Percentiles rank a stretch among this genome's conserved stretches.
These are phyloP conservation scores for Trididemnum nubilum DNA, from an alignment of 23 tunicate species.

Conservation along the genomic window DNA sequence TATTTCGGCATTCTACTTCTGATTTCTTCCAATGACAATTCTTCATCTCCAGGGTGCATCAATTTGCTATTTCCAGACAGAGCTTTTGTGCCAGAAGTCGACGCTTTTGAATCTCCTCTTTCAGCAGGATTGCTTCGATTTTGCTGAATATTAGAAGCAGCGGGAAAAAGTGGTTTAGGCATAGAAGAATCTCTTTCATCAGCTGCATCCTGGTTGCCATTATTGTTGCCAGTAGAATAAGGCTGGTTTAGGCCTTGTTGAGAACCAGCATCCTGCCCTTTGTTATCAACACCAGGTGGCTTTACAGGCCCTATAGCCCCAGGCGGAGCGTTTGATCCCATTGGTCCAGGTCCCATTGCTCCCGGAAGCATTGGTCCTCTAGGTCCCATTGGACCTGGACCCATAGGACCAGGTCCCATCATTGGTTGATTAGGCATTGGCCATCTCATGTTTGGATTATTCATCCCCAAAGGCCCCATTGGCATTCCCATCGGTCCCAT, in stretches of 20 bases:
- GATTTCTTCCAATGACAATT: constrained; percentile 82
- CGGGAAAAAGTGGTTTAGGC: constrained; percentile 94
- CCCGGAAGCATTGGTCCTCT: constrained; percentile 22
- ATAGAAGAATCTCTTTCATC: neutral
- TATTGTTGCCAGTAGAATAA: constrained; percentile 17
- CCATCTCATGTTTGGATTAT: constrained; percentile 73
- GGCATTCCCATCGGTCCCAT: constrained; percentile 54
- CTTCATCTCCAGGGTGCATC: constrained; percentile 93
- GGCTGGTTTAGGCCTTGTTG: neutral
- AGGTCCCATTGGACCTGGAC: constrained; percentile 79
- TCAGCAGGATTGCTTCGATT: neutral
- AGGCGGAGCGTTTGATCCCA: constrained; percentile 47
- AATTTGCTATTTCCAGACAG: constrained; percentile 65
- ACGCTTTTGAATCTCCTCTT: constrained; percentile 7
- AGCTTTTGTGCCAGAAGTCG: constrained; percentile 38
- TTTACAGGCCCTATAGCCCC: constrained; percentile 50
- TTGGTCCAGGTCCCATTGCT: constrained; percentile 70
- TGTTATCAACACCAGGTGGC: constrained; percentile 15
- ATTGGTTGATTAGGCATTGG: constrained; percentile 86
- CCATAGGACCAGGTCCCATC: constrained; percentile 84
- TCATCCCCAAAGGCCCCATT: constrained; percentile 59
- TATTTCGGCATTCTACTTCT: constrained; percentile 55
- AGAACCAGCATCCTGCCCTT: constrained; percentile 8
- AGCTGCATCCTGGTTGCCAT: neutral
- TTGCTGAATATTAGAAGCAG: constrained; percentile 80